phyloP scores from a whole-genome alignment of 2,113 vertebrate genomes.

The Neotoma lepida region DNA sequence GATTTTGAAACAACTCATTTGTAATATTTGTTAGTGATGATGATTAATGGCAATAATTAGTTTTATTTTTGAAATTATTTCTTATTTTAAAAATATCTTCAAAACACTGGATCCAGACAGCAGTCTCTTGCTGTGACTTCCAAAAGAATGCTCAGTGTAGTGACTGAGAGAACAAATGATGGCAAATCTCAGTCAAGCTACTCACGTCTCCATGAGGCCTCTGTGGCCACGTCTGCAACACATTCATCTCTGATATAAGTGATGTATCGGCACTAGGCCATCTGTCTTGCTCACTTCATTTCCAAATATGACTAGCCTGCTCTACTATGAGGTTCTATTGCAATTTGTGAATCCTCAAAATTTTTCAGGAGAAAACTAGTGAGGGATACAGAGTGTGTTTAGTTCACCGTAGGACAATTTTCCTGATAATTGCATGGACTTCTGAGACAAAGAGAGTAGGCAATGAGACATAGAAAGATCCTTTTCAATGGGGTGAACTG shows the following conservation, averaged over 20 bases:
- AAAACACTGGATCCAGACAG: neutral
- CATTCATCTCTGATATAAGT: neutral
- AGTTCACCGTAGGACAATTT: neutral
- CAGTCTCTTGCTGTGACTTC: neutral
- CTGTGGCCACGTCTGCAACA: neutral
- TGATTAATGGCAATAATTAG: neutral
- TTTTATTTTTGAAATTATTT: neutral
- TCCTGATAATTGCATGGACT: neutral
- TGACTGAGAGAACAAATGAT: neutral
- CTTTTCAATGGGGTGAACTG: neutral
- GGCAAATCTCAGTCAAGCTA: neutral
- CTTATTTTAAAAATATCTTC: neutral
- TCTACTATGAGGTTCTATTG: neutral
- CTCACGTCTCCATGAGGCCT: neutral
- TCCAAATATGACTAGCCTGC: neutral
- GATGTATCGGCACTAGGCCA: neutral
- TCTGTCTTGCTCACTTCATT: neutral
- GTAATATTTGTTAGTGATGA: neutral
- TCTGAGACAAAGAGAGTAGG: neutral
- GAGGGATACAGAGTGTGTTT: neutral
- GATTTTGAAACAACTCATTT: constrained; percentile 3
- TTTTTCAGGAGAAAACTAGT: neutral
- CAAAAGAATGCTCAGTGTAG: neutral
- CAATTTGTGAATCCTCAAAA: neutral
- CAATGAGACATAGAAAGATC: neutral